Base-by-base conservation (phyloP, 2,113 vertebrate species). In the Podarcis muralis region DNA sequence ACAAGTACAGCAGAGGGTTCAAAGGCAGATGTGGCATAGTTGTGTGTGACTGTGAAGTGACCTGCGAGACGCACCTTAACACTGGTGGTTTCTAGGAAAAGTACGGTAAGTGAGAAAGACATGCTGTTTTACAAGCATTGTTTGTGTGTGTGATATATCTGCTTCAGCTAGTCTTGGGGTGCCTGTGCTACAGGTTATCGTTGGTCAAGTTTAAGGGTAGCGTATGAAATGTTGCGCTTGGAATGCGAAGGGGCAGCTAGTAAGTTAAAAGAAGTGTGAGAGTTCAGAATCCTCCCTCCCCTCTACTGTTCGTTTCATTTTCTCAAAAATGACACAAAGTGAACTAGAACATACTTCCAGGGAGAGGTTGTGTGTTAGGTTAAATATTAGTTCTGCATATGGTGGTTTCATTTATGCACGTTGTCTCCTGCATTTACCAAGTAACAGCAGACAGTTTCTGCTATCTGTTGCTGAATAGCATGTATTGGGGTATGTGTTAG, bases 231-330 rank as follows among this genome's bases (percentile, higher is more conserved):
- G 40, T 85, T 0, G 0, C 65, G 3, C 18, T 1, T 7, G 37
- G 85, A 68, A 25, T 85, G 32, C 62, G 72, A 83, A 84, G 30
- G 30, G 25, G 12, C 15, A 66, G 30, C 23, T 13, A 23, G 35
- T 37, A 68, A 90, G 88, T 77, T 66, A 23, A 69, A 83, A 57
- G 35, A 66, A 86, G 71, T 81, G 83, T 15, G 74, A 77, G 68
- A 84, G 1, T 77, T 68, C 66, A 66, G 18, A 16, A 79, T 62
- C 27, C 30, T 30, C 30, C 30, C 43, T 16, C 68, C 18, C 23
- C 6, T 16, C 23, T 68, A 9, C n/a, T 77, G 0, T 0, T 22
- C 85, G 37, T 87, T 62, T 79, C 76, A 7, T 25, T 87, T 80
- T 83, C 43, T 57, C 32, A 81, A 81, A 87, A 83, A 37, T 75